These are phyloP conservation scores for Heliangelus exortis DNA, from an alignment of 2,797 vertebrate species.

Conservation along the genomic window DNA sequence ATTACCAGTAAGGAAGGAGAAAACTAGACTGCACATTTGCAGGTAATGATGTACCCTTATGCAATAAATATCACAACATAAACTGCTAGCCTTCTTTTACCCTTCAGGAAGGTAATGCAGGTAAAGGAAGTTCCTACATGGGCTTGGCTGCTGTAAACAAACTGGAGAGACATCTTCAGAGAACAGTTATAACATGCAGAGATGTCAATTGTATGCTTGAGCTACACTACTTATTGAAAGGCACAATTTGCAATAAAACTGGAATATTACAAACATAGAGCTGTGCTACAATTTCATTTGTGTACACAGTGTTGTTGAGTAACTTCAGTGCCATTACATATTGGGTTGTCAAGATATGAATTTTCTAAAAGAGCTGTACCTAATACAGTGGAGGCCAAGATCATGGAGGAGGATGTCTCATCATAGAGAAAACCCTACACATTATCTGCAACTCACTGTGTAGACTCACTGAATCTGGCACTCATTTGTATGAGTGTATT, in stretches of 20 bases:
- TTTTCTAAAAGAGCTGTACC: neutral
- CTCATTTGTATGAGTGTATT: neutral
- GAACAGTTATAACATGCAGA: neutral
- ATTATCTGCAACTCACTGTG: neutral
- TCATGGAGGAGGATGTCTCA: neutral
- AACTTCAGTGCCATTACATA: neutral
- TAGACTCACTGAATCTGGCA: neutral
- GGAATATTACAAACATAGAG: neutral
- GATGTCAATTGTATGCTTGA: constrained; percentile 36
- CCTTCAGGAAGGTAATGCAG: neutral
- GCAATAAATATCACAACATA: neutral
- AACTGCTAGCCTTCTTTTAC: neutral
- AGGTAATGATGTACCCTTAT: neutral
- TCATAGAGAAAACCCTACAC: neutral
- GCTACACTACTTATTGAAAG: neutral
- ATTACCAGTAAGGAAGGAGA: neutral
- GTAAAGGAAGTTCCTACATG: no score
- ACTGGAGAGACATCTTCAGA: neutral
- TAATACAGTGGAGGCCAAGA: neutral
- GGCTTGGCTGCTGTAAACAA: neutral
- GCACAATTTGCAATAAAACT: constrained; percentile 25
- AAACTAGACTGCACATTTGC: neutral
- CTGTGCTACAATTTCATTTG: neutral
- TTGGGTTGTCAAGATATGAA: neutral
- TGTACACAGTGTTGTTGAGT: neutral